Conservation (phyloP, 2,888 invertebrate species). For the Chalcis sispes region DNA sequence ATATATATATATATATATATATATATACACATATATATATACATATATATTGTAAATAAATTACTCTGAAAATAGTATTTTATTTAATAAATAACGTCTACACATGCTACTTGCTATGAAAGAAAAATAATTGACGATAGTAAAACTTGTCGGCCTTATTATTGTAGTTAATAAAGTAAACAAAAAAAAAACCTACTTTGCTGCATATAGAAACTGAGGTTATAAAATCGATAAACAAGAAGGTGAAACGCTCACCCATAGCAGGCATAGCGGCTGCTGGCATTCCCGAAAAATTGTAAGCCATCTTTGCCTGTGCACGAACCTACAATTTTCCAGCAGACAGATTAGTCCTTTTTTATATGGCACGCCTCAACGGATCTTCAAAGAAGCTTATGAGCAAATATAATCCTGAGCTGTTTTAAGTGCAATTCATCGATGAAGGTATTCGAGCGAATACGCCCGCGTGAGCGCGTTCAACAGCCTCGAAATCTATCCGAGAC, state of each 20-base stretch:
- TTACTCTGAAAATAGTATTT: too few species aligned
- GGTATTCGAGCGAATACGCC: conserved; percentile 1
- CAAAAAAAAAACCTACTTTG: conserved; percentile 1
- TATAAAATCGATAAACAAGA: conserved; percentile 35
- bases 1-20: too few species aligned
- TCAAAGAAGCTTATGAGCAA: too few species aligned
- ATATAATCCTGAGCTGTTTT: too few species aligned
- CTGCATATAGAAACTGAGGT: not conserved
- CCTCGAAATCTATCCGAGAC: too few species aligned
- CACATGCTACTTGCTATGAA: too few species aligned
- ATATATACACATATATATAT: too few species aligned
- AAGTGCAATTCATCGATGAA: conserved; percentile 4
- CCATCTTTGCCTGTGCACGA: conserved; percentile 65
- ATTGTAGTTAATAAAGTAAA: not conserved
- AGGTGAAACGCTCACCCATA: conserved; percentile 66
- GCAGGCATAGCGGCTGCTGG: conserved; percentile 72
- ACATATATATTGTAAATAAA: too few species aligned
- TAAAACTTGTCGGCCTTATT: not conserved
- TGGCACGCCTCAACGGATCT: too few species aligned
- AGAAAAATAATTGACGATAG: not conserved
- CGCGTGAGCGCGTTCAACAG: not conserved
- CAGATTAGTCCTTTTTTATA: not conserved
- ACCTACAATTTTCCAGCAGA: conserved; percentile 32
- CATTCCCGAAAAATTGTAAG: conserved; percentile 74
- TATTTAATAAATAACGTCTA: too few species aligned